Base-by-base conservation (phyloP, 1,140 invertebrate genomes). In the Drosophila nigromelanica region DNA sequence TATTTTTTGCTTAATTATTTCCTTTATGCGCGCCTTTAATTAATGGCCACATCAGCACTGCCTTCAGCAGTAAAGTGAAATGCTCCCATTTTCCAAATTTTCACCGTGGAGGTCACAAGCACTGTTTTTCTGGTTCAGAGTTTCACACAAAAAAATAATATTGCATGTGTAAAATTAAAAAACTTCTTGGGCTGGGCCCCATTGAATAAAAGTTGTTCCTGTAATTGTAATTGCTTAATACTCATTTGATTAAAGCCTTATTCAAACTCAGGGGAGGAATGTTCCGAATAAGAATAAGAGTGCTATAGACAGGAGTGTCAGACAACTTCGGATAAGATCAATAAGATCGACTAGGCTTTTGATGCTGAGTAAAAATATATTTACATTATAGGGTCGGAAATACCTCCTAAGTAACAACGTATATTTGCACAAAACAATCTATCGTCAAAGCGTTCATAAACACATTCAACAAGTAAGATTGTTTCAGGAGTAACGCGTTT, bases 1-100 rank as follows among this genome's bases (percentile, higher is more conserved):
- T 71, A 56, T 60, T 76, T 75, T 80, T 71, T 56, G 67, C 61
- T 81, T 86, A 87, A 86, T 86, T 87, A 82, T 87, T 78, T 87
- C 82, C 82, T 82, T 78, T 78, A 81, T 86, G 82, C 67, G 82
- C 78, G 60, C 43, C 71, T 61, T 73, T 78, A 87, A 78, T 87
- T 76, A 81, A 86, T 82, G 78, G 71, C 42, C 60, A 63, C 64
- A 60, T 71, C 82, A 76, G 56, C 52, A 43, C 61, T 33, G 55
- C 27, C 52, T 63, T 63, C 15, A 39, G 18, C 50, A 27, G n/a
- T 50, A 24, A 42, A 62, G 11, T 39, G 1, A 40, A 50, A 24
- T 51, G 47, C 12, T 15, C 40, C 5, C 56, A 42, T 73, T 67
- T 63, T 18, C 5, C 2, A n/a, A n/a, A 18, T 18, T 15, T 21